A percentile compares a stretch with the other conserved stretches of the same genome.
phyloP scores from a whole-genome alignment of 2,113 vertebrate species.

The Elanoides forficatus region DNA sequence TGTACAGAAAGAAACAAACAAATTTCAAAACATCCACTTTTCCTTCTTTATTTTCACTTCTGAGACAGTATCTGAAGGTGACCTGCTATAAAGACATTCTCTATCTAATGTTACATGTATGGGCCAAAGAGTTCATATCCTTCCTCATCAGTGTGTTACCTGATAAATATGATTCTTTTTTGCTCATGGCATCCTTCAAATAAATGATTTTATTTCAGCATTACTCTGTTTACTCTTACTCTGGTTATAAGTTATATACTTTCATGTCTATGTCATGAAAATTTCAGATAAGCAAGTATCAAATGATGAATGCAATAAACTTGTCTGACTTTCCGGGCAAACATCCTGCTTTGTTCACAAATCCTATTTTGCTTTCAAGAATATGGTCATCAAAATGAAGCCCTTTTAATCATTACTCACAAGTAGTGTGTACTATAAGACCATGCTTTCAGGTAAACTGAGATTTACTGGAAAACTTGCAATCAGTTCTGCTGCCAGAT shows the following conservation, averaged over 20 bases:
- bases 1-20: neutral
- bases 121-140: neutral
- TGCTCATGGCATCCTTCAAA: neutral
- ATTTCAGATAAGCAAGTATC: neutral
- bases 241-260: neutral
- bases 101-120: neutral
- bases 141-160: neutral
- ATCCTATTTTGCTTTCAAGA: neutral
- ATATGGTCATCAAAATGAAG: neutral
- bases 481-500: neutral
- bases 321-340: neutral
- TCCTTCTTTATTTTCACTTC: neutral
- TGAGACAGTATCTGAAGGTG: neutral
- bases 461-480: neutral
- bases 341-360: neutral
- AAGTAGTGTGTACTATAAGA: neutral
- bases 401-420: neutral
- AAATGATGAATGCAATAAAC: neutral
- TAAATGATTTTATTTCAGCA: neutral
- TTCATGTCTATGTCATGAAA: neutral
- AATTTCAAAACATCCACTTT: neutral
- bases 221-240: neutral
- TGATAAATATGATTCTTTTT: neutral
- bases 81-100: neutral
- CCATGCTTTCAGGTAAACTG: neutral